Base-by-base conservation (phyloP, 2,113 vertebrate species). In the Spheniscus mendiculus region DNA sequence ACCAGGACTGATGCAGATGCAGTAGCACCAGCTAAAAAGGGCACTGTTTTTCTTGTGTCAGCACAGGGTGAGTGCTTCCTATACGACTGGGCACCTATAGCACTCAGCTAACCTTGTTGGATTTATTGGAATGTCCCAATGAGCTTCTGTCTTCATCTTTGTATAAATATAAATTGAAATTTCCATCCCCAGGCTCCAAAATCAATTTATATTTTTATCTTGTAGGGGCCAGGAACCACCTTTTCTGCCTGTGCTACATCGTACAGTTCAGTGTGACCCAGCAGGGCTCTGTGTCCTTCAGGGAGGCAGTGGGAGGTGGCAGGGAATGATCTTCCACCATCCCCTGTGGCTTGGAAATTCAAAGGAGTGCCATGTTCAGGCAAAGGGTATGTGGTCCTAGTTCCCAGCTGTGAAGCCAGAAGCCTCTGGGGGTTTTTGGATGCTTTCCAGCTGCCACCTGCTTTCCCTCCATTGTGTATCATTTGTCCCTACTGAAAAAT, bases 51-150 rank as follows among this genome's bases (percentile, higher is more conserved):
- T 6, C 47, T 30, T 1, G 12, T 20, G 69, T 14, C 26, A 3
- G 40, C 62, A 7, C 59, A 7, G n/a, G n/a, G 27, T 0, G 50
- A 56, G 36, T 2, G 10, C 47, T 34, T 9, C 79, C 5, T 1
- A 11, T 0, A 1, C 1, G 11, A 26, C 49, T 1, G 29, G 40
- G 86, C n/a, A 59, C 44, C 29, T 12, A 2, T 1, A 2, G 42
- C 1, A 3, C 77, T 17, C 50, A 5, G 7, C 2, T 0, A 5
- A 56, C 20, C 49, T 18, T 12, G 1, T 6, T 32, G 59, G 34
- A 11, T 5, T 0, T 2, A 0, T 1, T 10, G 30, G 26, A 30
- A 36, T 0, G 2, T 23, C 56, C 42, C 55, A 34, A 0, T 11
- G 13, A 50, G 29, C 50, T 40, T 59, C 9, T 1, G 4, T n/a